Evolutionary conservation across 2,797 vertebrate genomes (phyloP).

Genomic region (Serranus cabrilla): DNA sequence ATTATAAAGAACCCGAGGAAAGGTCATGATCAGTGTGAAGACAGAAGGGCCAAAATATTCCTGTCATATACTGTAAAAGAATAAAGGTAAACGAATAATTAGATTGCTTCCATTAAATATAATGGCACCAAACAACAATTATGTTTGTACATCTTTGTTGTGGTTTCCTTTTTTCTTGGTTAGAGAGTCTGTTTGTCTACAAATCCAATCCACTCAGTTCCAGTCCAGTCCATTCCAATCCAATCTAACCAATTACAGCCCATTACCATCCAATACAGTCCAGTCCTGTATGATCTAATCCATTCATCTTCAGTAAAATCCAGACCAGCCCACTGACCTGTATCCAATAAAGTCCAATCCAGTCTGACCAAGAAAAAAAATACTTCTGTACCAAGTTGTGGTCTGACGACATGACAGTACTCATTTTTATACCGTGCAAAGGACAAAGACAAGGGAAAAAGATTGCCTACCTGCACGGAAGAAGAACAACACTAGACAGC

Average conservation of each 20-base stretch:
- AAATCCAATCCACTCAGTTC: background rate
- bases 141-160: background rate
- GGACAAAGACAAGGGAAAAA: too few species aligned
- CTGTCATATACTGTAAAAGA: background rate
- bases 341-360: too few species aligned
- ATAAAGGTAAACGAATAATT: background rate
- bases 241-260: background rate
- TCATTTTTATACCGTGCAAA: too few species aligned
- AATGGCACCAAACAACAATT: background rate
- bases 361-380: too few species aligned
- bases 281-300: background rate
- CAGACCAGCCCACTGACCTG: background rate
- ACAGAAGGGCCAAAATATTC: background rate
- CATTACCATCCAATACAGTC: background rate
- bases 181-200: background rate
- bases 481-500: too few species aligned
- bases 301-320: background rate
- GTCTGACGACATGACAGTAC: too few species aligned
- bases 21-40: background rate
- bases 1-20: background rate
- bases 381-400: too few species aligned
- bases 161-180: background rate
- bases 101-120: background rate
- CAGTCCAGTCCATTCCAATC: too few species aligned
- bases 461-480: too few species aligned